Evolutionary conservation across 1,140 invertebrate genomes (phyloP).

Genomic region (Pseudomyrmex pallidus): DNA sequence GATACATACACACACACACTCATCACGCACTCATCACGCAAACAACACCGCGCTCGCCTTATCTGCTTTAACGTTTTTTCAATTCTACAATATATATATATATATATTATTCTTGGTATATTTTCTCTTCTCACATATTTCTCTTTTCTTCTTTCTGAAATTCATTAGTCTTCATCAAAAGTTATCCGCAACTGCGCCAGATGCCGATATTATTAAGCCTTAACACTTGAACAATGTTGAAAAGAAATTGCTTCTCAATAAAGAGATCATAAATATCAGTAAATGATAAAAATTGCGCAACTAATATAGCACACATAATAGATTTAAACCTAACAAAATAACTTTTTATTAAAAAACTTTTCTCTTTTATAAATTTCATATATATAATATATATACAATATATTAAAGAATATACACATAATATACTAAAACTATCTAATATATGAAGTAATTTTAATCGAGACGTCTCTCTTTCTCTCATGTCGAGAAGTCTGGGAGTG

Average conservation of each 20-base stretch:
- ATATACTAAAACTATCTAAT: not conserved
- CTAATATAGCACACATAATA: not conserved
- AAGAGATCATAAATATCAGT: not conserved
- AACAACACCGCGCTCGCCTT: too few relatives aligned
- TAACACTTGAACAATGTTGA: not conserved
- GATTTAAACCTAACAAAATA: not conserved
- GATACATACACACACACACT: too few relatives aligned
- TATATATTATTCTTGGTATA: not conserved
- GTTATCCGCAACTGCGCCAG: conserved; percentile 67
- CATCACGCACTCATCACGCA: too few relatives aligned
- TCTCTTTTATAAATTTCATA: not conserved
- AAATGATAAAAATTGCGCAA: conserved; percentile 5
- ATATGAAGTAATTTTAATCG: not conserved
- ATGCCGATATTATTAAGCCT: conserved; percentile 73
- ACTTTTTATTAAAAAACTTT: conserved; percentile 14
- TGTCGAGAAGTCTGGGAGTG: not conserved
- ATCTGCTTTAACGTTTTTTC: too few relatives aligned
- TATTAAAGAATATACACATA: not conserved
- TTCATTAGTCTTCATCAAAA: conserved; percentile 76
- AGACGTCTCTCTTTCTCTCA: not conserved
- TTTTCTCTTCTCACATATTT: conserved; percentile 1
- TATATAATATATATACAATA: not conserved
- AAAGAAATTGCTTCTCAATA: not conserved
- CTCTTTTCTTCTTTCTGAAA: conserved; percentile 34
- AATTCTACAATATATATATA: too few relatives aligned